Base-by-base conservation (phyloP, 1,140 invertebrate genomes). In the Sminthurinus signatus region DNA sequence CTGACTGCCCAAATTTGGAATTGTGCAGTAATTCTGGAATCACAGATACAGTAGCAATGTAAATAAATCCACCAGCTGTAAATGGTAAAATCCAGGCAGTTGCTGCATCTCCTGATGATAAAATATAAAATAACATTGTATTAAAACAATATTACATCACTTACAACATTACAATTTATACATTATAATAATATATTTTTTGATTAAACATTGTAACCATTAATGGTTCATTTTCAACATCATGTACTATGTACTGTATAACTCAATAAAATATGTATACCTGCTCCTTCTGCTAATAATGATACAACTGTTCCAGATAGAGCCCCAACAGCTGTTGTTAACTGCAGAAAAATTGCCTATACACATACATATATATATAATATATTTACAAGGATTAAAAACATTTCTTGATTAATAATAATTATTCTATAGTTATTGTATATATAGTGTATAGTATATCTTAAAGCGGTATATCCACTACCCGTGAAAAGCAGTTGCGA, bases 1-100 rank as follows among this genome's bases (percentile, higher is more conserved):
- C 76, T 54, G 88, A 91, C 75, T 95, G 91, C 77, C 83, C 83
- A 64, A 93, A 82, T 74, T 86, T 90, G 21, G 88, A 87, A 72
- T 92, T 88, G 74, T 86, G 84, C 61, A 97, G 79, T 27, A 97
- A 80, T 78, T 97, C 93, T 52, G 95, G 94, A 77, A 98, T 96
- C 1, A 96, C 89, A 56, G 92, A 94, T 0, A 98, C 95, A 28
- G 93, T 93, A 17, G 94, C 94, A 73, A 98, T 96, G 76, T 98
- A 98, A 76, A 98, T 97, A 76, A 98, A 98, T 21, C 95, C 95
- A 60, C 94, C 95, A 62, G 95, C 95, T 42, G 95, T 98, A 74
- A 98, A 96, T 32, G 95, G 93, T 51, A 98, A 79, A 64, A 96
- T 89, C 83, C 91, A 90, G 15, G 84, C 81, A 36, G 88, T 88